Conservation (phyloP, 2,113 vertebrate species). For the Tyto alba region DNA sequence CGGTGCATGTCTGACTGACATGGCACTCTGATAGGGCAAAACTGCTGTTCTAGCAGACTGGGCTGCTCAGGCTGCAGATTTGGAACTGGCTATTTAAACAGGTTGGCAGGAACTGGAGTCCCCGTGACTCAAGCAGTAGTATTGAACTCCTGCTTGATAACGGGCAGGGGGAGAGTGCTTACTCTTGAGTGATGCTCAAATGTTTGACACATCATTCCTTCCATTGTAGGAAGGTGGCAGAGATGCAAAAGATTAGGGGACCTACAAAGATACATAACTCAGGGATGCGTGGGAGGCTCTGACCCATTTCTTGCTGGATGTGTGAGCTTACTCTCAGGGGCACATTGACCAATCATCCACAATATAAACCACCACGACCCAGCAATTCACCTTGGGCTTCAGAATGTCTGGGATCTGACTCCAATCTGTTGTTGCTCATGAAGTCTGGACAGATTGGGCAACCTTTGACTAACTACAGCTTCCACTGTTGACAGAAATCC, state of each 20-base stretch:
- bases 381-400: not conserved
- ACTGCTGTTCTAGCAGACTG: not conserved
- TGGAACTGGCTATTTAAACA: not conserved
- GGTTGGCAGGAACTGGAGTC: not conserved
- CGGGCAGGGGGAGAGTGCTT: not conserved
- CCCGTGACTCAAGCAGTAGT: not conserved
- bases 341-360: not conserved
- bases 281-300: not conserved
- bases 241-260: not conserved
- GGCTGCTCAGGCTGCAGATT: not conserved
- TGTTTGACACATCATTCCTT: not conserved
- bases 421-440: not conserved
- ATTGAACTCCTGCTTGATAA: not conserved
- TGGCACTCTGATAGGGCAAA: not conserved
- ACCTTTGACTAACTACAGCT: not conserved
- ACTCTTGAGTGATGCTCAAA: not conserved
- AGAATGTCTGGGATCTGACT: not conserved
- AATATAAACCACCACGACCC: not conserved
- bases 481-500: constrained; percentile 3
- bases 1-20: not conserved
- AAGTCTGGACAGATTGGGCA: not conserved
- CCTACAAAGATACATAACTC: not conserved
- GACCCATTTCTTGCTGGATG: not conserved
- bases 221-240: not conserved
- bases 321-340: not conserved